Conservation (phyloP, 2,113 vertebrate genomes). For the Micronycteris hirsuta region DNA sequence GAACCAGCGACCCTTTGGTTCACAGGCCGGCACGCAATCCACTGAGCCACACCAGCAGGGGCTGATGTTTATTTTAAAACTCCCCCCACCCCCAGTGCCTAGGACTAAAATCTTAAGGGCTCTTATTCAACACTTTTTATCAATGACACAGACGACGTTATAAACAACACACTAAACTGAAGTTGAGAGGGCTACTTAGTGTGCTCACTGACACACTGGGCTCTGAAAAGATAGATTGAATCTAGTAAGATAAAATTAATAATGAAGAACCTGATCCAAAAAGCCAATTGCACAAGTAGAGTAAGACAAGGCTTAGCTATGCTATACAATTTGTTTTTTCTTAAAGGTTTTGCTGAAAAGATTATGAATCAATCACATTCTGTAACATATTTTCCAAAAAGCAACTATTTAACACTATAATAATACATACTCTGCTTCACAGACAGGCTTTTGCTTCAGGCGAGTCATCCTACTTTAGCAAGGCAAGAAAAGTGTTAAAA, state of each 20-base stretch:
- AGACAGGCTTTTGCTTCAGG: neutral
- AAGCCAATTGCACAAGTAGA: neutral
- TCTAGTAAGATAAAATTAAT: neutral
- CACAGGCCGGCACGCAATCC: too few species aligned
- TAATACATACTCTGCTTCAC: neutral
- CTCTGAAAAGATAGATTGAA: neutral
- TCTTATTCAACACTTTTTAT: neutral
- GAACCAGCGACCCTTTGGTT: too few species aligned
- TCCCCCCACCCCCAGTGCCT: neutral
- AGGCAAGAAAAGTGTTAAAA: neutral
- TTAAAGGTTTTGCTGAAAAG: neutral
- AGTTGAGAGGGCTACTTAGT: neutral
- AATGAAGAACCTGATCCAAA: neutral
- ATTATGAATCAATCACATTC: neutral
- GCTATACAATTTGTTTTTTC: neutral
- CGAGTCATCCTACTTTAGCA: neutral
- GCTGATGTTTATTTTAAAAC: constrained; percentile 27
- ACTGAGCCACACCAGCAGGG: too few species aligned
- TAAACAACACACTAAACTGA: neutral
- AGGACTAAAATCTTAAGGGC: neutral
- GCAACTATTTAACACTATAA: neutral
- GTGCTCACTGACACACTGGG: neutral
- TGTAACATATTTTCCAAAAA: neutral
- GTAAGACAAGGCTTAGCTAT: neutral
- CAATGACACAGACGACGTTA: neutral